phyloP scores from a whole-genome alignment of 2,888 invertebrate species.

The Oxystoma pomonae region DNA sequence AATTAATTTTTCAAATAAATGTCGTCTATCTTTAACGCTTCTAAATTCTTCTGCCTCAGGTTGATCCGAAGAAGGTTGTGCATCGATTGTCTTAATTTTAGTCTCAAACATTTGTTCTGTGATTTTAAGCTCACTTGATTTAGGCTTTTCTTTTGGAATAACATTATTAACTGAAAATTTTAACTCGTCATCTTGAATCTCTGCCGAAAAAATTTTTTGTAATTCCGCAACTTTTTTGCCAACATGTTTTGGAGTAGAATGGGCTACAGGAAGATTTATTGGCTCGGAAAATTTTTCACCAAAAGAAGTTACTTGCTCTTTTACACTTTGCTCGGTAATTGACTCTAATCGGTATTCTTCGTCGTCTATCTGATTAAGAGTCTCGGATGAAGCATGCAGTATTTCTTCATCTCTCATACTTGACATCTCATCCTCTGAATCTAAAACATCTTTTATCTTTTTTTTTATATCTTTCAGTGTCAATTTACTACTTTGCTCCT shows the following conservation, averaged over 20 bases:
- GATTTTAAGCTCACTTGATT: background rate
- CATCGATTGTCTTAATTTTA: slow-evolving; percentile 9
- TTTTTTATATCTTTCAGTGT: slow-evolving; percentile 40
- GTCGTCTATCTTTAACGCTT: slow-evolving; percentile 42
- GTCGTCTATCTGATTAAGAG: slow-evolving; percentile 45
- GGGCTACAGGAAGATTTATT: slow-evolving; percentile 26
- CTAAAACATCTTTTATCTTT: slow-evolving; percentile 40
- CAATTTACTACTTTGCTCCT: slow-evolving; percentile 48
- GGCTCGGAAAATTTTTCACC: slow-evolving; percentile 21
- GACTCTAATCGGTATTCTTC: slow-evolving; percentile 37
- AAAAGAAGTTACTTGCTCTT: slow-evolving; percentile 21
- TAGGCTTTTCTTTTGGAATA: background rate
- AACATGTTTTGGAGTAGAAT: slow-evolving; percentile 43
- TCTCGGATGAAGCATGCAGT: slow-evolving; percentile 43
- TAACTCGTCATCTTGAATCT: slow-evolving; percentile 10
- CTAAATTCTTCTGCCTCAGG: slow-evolving; percentile 32
- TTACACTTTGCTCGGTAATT: slow-evolving; percentile 26
- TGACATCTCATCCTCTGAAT: slow-evolving; percentile 47
- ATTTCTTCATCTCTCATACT: slow-evolving; percentile 47
- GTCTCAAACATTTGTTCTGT: background rate
- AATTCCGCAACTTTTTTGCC: slow-evolving; percentile 50
- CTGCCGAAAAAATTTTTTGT: slow-evolving; percentile 48
- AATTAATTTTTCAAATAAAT: slow-evolving; percentile 44
- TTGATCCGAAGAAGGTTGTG: slow-evolving; percentile 13
- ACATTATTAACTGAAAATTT: background rate